Evolutionary conservation across 2,797 vertebrate species (phyloP), one percentile per base, ranked within the genome.

Genomic region (Etheostoma nigrum): DNA sequence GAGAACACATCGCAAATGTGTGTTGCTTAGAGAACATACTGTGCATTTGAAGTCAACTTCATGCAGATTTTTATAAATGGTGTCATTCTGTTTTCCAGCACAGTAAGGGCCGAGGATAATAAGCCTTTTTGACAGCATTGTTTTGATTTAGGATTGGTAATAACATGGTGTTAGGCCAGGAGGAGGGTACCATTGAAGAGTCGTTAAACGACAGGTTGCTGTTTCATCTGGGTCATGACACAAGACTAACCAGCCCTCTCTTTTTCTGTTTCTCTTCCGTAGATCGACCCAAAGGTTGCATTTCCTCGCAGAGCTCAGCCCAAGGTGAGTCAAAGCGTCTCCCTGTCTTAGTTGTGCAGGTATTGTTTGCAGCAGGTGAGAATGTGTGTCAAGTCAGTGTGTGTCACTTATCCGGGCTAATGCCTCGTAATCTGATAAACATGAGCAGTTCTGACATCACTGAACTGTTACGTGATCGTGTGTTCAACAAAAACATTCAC

Each of bases 261-360:
- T 77, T 59, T 87, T 72, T 91, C 77, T 92, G 33, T 81, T 77
- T 91, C 79, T 63, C 93, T 83, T 91, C 89, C 93, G 86, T 90
- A 99, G 98, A 99, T 99, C 77, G 98, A 99, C 79, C 98, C 98
- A 30, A 99, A 99, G 95, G 98, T 99, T 85, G 98, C 98, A 0
- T 99, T 99, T 89, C 98, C 98, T 74, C 97, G 98, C 76, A 91
- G 98, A 96, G 98, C 98, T 91, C 98, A 99, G 93, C 98, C 98
- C 82, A 99, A 99, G 97, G 98, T 99, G 94, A 93, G 97, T 92
- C 23, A 33, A 78, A 55, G 18, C 6, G 61, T 70, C 75, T 54
- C 57, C 45, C 63, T 1, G 1, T 57, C 51, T 78, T 72, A 13
- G 48, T 45, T 76, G 55, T 13, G 45, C 45, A 66, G 49, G 48